These are phyloP conservation scores for Stenotaenia linearis DNA, from an alignment of 2,888 invertebrate genomes.

Conservation along the genomic window DNA sequence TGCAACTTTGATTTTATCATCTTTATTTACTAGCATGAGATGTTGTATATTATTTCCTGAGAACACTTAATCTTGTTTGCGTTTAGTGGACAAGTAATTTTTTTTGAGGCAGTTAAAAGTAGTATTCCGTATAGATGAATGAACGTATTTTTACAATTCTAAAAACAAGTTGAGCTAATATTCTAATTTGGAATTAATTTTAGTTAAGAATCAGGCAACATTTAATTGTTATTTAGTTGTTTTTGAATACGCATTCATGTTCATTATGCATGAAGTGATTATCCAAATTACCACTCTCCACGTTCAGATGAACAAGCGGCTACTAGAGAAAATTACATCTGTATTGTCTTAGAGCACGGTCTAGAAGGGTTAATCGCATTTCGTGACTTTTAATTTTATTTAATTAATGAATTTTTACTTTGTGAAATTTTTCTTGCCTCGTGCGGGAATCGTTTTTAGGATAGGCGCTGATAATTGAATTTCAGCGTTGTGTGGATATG, in stretches of 20 bases:
- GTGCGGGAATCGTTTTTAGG: not conserved
- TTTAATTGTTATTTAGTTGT: not conserved
- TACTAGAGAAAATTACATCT: conserved; percentile 2
- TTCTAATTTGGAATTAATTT: not conserved
- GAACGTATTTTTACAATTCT: too few species aligned
- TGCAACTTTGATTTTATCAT: not conserved
- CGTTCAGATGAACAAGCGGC: conserved; percentile 1
- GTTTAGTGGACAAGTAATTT: not conserved
- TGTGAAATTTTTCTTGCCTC: not conserved
- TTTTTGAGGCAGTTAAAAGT: too few species aligned
- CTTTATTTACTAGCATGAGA: not conserved
- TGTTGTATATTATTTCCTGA: not conserved
- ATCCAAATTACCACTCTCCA: not conserved
- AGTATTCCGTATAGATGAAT: too few species aligned
- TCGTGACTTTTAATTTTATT: not conserved
- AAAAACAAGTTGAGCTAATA: too few species aligned
- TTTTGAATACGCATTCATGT: not conserved
- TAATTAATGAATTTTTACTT: not conserved
- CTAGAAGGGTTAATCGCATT: not conserved
- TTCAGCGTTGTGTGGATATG: not conserved
- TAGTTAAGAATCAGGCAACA: not conserved
- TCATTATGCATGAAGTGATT: conserved; percentile 17
- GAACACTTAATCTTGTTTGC: not conserved
- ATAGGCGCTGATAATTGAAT: not conserved
- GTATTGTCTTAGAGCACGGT: not conserved